Conservation (phyloP, 92 coral and sea anemone species). For the Metridium senile region DNA sequence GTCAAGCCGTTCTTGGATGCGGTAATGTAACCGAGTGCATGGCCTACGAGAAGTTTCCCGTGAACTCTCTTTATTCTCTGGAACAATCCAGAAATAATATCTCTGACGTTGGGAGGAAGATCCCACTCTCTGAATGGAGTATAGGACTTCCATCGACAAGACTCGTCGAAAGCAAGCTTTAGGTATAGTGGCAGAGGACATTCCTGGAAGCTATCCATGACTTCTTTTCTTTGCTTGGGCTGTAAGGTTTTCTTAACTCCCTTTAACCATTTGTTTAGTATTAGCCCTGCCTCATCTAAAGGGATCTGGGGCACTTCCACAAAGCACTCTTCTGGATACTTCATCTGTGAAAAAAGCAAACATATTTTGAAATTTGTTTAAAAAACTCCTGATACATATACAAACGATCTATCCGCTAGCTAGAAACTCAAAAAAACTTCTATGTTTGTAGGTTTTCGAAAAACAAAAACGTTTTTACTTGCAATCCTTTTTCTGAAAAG, state of each 20-base stretch:
- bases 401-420: too few relatives aligned
- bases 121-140: conserved; percentile 62
- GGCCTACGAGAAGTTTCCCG: conserved; percentile 85
- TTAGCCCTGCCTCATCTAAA: conserved; percentile 79
- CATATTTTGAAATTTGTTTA: neutral
- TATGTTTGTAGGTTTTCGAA: too few relatives aligned
- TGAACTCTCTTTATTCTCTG: conserved; percentile 84
- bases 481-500: too few relatives aligned
- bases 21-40: conserved; percentile 88
- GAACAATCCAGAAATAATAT: conserved; percentile 82
- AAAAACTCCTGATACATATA: too few relatives aligned
- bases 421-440: too few relatives aligned
- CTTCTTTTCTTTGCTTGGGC: conserved; percentile 66
- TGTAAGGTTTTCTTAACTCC: conserved; percentile 70
- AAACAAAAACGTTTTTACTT: too few relatives aligned
- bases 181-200: conserved; percentile 94
- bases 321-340: conserved; percentile 56
- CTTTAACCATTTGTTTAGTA: conserved; percentile 83
- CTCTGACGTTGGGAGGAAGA: conserved; percentile 78
- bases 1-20: conserved; percentile 94
- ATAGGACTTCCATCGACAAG: conserved; percentile 95
- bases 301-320: conserved; percentile 86
- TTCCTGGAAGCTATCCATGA: conserved; percentile 69
- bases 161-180: conserved; percentile 92
- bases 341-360: conserved; percentile 9